Conservation (phyloP, 1,140 invertebrate species). For the Drosophila funebris region DNA sequence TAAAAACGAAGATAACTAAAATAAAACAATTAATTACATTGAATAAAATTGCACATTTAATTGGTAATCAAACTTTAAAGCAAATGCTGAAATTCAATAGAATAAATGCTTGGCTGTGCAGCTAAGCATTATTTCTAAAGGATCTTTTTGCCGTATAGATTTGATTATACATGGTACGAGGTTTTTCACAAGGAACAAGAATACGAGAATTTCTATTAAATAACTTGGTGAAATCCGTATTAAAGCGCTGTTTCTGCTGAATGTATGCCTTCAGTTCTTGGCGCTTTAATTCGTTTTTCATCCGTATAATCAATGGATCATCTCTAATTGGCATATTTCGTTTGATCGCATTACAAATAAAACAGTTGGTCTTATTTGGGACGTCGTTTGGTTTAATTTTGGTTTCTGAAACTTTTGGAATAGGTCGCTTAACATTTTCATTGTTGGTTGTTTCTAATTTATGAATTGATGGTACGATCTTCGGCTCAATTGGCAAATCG, state of each 20-base stretch:
- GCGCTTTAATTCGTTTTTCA: conserved; percentile 41
- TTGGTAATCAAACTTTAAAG: not conserved
- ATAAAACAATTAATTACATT: conserved; percentile 5
- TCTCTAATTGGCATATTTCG: not conserved
- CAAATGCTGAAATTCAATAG: not conserved
- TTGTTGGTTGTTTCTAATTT: not conserved
- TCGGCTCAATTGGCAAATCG: not conserved
- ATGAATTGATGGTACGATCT: not conserved
- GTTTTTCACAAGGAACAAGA: not conserved
- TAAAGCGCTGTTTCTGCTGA: not conserved
- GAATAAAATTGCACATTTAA: not conserved
- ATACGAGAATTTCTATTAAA: not conserved
- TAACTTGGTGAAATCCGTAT: no score
- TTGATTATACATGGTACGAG: conserved; percentile 1
- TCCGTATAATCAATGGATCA: conserved; percentile 33
- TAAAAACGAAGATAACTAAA: conserved; percentile 8
- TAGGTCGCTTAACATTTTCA: not conserved
- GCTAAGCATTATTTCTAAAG: conserved; percentile 3
- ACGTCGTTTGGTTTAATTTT: not conserved
- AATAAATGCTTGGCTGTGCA: conserved; percentile 14
- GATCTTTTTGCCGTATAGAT: not conserved
- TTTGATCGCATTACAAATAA: conserved; percentile 27
- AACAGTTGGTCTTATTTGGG: not conserved
- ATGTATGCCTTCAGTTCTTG: conserved; percentile 48
- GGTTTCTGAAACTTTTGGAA: not conserved